Percentiles rank a stretch among this genome's conserved stretches.
phyloP scores from a whole-genome alignment of 37 sponge, comb jelly and placozoan genomes.

The Petrosia ficiformis region DNA sequence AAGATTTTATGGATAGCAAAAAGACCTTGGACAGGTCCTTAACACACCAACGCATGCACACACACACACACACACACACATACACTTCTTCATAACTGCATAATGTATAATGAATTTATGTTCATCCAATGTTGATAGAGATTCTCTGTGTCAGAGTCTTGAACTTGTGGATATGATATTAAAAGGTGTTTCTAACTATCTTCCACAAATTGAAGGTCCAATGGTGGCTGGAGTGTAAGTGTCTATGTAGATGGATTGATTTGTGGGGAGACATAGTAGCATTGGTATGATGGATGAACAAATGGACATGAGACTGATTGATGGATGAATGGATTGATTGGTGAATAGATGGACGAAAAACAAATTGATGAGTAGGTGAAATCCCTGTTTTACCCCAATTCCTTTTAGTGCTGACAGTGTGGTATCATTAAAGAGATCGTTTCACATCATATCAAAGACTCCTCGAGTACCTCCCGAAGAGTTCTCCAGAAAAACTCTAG shows the following conservation, averaged over 20 bases:
- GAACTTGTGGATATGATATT: slow-evolving; percentile 28
- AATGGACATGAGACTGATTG: no score
- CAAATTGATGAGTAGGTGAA: no score
- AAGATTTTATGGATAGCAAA: slow-evolving; percentile 34
- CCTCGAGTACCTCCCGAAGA: slow-evolving; percentile 26
- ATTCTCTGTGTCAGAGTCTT: slow-evolving; percentile 36
- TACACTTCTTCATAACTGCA: no score
- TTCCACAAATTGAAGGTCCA: slow-evolving; percentile 48
- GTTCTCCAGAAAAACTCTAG: slow-evolving; percentile 35
- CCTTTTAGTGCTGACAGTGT: slow-evolving; percentile 25
- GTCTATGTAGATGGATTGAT: no score
- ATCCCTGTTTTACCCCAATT: no score
- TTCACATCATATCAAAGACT: slow-evolving; percentile 7
- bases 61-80: no score
- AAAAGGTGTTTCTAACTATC: slow-evolving; percentile 37
- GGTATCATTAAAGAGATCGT: slow-evolving; percentile 12
- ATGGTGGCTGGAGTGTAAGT: slow-evolving; percentile 63
- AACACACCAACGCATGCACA: background rate
- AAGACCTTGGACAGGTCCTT: slow-evolving; percentile 29
- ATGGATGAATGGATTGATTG: no score
- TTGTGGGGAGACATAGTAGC: no score
- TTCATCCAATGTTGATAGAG: slow-evolving; percentile 32
- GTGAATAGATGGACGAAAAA: no score
- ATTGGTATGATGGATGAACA: no score
- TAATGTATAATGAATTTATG: no score